Base-by-base conservation (phyloP, 2,797 vertebrate species). In the Taeniopygia guttata region DNA sequence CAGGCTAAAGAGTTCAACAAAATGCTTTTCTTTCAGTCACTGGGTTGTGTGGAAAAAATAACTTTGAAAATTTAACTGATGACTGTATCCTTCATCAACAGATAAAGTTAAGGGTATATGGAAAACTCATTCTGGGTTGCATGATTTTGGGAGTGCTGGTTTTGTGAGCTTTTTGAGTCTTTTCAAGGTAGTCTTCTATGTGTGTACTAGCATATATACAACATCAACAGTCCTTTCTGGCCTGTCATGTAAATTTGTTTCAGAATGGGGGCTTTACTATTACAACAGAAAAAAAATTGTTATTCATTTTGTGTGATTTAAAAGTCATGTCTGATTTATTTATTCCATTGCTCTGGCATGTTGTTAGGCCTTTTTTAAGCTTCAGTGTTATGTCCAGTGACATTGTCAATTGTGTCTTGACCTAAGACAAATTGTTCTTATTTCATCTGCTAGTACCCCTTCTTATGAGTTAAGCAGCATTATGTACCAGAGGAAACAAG, bases 271-370 rank as follows among this genome's bases (percentile, higher is more conserved):
- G 4, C 16, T 93, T 70, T 36, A 59, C 19, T 68, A 66, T 64
- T 55, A 64, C 13, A 70, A 60, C 76, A 90, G 45, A 59, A 89
- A 87, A 85, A 56, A 52, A 51, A n/a, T 9, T 89, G 84, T 54
- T 94, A 74, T 83, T 93, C 0, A 89, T 92, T 92, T 80, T 91
- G 16, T 87, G 38, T 87, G 82, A 94, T 94, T 89, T 80, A 40
- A 30, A 87, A 91, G 89, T 95, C 78, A 74, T 52, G 8, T 90
- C 30, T 49, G 38, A 79, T 96, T 89, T 95, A 87, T 92, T 92
- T 84, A 70, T 87, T 77, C 60, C 16, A 43, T 52, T 83, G 14
- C 46, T 74, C n/a, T 85, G 38, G 34, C 38, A 49, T 77, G 72
- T 42, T 79, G 26, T 55, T 87, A 85, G 55, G 45, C 14, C n/a